Conservation (phyloP, 2,888 invertebrate genomes). For the Phlogophora meticulosa region DNA sequence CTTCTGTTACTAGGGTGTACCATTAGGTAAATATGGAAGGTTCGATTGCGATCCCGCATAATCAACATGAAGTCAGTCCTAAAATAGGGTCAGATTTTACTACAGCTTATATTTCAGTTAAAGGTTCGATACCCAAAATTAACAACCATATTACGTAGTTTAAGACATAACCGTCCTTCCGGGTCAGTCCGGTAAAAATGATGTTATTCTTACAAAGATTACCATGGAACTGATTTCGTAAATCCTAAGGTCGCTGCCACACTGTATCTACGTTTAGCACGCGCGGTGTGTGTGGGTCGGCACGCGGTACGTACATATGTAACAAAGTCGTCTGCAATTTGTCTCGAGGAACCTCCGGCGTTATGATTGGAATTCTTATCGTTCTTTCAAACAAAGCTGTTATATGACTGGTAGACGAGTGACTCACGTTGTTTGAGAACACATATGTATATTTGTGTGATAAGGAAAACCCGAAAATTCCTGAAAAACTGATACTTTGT, state of each 20-base stretch:
- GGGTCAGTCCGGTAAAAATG: too few species aligned
- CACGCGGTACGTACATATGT: conserved; percentile 66
- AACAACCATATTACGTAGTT: too few species aligned
- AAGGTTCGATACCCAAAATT: conserved; percentile 6
- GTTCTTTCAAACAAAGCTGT: conserved; percentile 70
- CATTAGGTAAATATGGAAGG: conserved; percentile 37
- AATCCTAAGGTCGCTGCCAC: conserved; percentile 4
- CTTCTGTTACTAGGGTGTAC: conserved; percentile 34
- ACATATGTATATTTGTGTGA: conserved; percentile 9
- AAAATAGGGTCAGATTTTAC: conserved; percentile 42
- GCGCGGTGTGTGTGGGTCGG: conserved; percentile 50
- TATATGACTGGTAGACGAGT: conserved; percentile 68
- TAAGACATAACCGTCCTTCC: too few species aligned
- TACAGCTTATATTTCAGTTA: conserved; percentile 30
- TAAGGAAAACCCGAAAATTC: neutral
- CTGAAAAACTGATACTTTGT: too few species aligned
- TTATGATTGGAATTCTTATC: conserved; percentile 81
- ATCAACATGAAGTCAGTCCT: conserved; percentile 26
- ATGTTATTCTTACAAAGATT: neutral
- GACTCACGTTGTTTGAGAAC: conserved; percentile 7
- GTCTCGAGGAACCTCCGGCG: conserved; percentile 73
- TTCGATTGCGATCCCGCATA: conserved; percentile 32
- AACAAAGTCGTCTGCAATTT: conserved; percentile 80
- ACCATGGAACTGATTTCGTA: conserved; percentile 6
- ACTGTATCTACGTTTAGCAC: conserved; percentile 23